Percentiles rank a stretch among this genome's conserved stretches.
phyloP scores from a whole-genome alignment of 2,113 vertebrate species.

The Rana temporaria region DNA sequence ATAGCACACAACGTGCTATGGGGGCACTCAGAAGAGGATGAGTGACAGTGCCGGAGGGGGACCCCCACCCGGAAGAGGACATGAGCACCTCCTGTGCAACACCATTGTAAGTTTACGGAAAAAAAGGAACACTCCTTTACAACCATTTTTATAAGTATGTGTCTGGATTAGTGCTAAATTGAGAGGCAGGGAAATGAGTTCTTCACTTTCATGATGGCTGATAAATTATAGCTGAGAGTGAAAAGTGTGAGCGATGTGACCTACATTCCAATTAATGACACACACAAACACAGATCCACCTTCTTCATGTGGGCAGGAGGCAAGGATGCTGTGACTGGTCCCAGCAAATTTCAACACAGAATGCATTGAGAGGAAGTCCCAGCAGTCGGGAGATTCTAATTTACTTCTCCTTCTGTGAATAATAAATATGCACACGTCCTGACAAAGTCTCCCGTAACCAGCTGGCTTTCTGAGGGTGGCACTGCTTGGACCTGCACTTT shows the following conservation, averaged over 20 bases:
- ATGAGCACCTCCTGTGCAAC: too few relatives aligned
- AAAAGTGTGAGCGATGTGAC: conserved; percentile 52
- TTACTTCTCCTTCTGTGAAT: background rate
- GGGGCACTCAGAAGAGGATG: too few relatives aligned
- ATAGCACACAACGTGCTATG: too few relatives aligned
- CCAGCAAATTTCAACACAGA: conserved; percentile 1
- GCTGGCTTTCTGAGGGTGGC: background rate
- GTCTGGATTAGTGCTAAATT: conserved; percentile 15
- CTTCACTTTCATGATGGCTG: conserved; percentile 29
- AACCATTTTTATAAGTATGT: background rate
- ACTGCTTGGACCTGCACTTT: background rate
- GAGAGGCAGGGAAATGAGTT: conserved; percentile 51
- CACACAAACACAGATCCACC: background rate
- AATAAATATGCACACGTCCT: background rate
- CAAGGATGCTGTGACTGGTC: conserved; percentile 22
- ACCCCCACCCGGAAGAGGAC: too few relatives aligned
- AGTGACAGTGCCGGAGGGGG: too few relatives aligned
- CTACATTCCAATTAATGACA: conserved; percentile 34
- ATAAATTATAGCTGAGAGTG: conserved; percentile 1
- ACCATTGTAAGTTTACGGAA: too few relatives aligned
- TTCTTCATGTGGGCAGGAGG: conserved; percentile 33
- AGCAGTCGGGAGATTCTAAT: background rate
- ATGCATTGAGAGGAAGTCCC: background rate
- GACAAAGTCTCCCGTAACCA: background rate
- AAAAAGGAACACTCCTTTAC: too few relatives aligned